phyloP scores from a whole-genome alignment of 2,113 vertebrate species.

The Psephotus haematonotus region DNA sequence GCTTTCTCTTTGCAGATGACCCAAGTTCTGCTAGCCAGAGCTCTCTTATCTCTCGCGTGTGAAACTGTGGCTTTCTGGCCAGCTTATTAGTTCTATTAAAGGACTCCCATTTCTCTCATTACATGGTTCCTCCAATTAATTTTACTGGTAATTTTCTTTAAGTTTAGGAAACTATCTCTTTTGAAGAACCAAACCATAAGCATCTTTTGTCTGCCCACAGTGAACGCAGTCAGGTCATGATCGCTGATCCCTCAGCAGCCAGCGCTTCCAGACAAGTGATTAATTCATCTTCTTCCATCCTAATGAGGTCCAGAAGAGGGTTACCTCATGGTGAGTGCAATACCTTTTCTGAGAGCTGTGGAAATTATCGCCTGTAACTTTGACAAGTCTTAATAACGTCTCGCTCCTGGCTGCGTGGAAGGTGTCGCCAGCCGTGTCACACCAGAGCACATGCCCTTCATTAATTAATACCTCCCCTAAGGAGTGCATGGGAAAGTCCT shows the following conservation, averaged over 20 bases:
- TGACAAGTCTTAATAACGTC: background rate
- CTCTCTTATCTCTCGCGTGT: background rate
- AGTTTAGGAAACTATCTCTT: slow-evolving; percentile 15
- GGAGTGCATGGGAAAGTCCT: background rate
- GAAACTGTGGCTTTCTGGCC: background rate
- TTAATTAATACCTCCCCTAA: background rate
- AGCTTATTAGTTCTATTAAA: slow-evolving; percentile 22
- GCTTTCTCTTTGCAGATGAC: background rate
- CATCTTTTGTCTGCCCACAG: slow-evolving; percentile 1
- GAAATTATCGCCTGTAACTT: background rate
- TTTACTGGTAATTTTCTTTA: slow-evolving; percentile 23
- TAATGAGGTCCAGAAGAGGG: slow-evolving; percentile 9
- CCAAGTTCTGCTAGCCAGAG: background rate
- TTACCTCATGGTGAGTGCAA: background rate
- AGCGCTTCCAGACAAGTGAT: background rate
- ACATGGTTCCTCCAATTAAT: slow-evolving; percentile 42
- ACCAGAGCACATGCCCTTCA: background rate
- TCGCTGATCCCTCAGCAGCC: background rate
- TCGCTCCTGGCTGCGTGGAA: background rate
- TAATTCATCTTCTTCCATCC: slow-evolving; percentile 30
- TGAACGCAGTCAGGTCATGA: background rate
- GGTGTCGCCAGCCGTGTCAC: background rate
- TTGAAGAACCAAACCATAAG: background rate
- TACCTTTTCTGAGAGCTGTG: background rate
- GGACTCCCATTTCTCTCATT: background rate